Conservation (phyloP, 1,140 invertebrate genomes). For the Asbolus verrucosus region DNA sequence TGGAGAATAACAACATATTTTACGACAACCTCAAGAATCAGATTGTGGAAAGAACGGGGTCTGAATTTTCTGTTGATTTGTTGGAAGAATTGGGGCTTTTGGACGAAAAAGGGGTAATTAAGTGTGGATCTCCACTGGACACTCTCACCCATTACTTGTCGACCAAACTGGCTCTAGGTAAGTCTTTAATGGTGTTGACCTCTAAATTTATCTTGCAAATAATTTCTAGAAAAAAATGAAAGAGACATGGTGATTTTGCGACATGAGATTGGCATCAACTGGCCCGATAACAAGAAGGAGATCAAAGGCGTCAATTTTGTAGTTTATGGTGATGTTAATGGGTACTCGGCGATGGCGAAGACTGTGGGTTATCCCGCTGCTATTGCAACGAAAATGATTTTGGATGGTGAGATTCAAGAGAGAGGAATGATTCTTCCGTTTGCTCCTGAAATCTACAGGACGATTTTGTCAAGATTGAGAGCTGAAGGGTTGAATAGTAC, state of each 20-base stretch:
- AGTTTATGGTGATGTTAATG: slow-evolving; percentile 87
- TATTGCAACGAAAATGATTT: slow-evolving; percentile 96
- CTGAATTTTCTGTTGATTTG: slow-evolving; percentile 74
- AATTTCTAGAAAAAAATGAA: slow-evolving; percentile 78
- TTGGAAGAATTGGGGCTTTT: slow-evolving; percentile 90
- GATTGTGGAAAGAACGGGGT: slow-evolving; percentile 80
- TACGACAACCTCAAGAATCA: slow-evolving; percentile 92
- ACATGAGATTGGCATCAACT: slow-evolving; percentile 92
- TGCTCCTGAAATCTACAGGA: slow-evolving; percentile 89
- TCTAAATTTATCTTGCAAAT: not conserved
- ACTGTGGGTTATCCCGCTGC: slow-evolving; percentile 97
- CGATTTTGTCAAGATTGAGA: slow-evolving; percentile 86
- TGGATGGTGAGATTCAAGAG: slow-evolving; percentile 97
- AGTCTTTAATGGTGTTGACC: slow-evolving; percentile 53
- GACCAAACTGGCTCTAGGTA: slow-evolving; percentile 85
- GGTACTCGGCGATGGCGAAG: slow-evolving; percentile 97
- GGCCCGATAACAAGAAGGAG: slow-evolving; percentile 90
- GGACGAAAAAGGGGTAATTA: slow-evolving; percentile 84
- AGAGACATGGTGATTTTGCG: slow-evolving; percentile 94
- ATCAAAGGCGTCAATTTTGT: slow-evolving; percentile 92
- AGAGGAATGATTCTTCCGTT: slow-evolving; percentile 93
- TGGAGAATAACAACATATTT: slow-evolving; percentile 89
- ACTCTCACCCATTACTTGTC: slow-evolving; percentile 92
- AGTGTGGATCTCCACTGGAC: slow-evolving; percentile 89
- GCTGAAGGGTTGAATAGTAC: slow-evolving; percentile 87